Conservation (phyloP, 2,888 invertebrate species). For the Drosophila kanekoi region DNA sequence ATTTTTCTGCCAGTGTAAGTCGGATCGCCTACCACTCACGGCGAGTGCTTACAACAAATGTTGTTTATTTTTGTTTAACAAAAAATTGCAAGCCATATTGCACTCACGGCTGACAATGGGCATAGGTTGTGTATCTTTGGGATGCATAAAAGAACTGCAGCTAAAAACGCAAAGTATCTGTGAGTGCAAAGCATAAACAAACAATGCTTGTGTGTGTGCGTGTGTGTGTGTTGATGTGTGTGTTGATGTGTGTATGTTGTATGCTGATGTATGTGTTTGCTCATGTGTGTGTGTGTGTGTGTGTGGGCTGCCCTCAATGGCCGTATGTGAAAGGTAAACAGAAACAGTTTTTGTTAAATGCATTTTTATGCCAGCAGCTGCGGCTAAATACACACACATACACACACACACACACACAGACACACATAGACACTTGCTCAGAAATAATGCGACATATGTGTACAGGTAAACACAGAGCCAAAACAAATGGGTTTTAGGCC, state of each 20-base stretch:
- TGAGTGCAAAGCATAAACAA: constrained; percentile 38
- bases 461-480: constrained; percentile 40
- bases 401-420: constrained; percentile 7
- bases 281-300: constrained; percentile 7
- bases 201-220: not conserved
- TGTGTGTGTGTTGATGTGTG: not conserved
- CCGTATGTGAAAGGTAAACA: constrained; percentile 70
- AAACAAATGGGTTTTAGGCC: constrained; percentile 50
- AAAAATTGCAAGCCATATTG: constrained; percentile 36
- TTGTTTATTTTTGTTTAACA: constrained; percentile 27
- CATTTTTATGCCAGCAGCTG: constrained; percentile 52
- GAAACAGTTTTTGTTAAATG: constrained; percentile 55
- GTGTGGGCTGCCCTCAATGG: constrained; percentile 44
- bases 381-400: constrained; percentile 33
- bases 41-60: constrained; percentile 13
- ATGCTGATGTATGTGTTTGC: constrained; percentile 2
- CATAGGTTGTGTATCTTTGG: constrained; percentile 26
- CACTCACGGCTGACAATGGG: constrained; percentile 10
- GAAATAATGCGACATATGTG: constrained; percentile 37
- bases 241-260: not conserved
- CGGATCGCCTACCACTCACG: constrained; percentile 1
- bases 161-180: constrained; percentile 19
- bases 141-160: constrained; percentile 34
- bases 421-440: not conserved
- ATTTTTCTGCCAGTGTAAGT: constrained; percentile 22